Evolutionary conservation across 2,113 vertebrate genomes (phyloP), one percentile per base, ranked within the genome.

Genomic region (Ailurus styani): DNA sequence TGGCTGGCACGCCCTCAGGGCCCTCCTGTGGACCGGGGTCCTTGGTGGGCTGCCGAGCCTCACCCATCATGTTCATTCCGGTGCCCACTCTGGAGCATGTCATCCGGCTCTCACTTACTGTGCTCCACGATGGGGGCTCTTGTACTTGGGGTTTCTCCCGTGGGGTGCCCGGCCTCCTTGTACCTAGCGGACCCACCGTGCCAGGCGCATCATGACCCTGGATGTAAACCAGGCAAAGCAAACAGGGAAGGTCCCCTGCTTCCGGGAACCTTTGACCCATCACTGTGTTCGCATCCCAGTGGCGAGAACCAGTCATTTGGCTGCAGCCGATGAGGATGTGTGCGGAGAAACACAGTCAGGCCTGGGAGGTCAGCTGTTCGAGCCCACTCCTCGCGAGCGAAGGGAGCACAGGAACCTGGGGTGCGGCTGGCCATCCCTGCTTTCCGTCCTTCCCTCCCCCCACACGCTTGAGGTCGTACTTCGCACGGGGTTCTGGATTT

Each of bases 301-400:
- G 29, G 25, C 2, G 18, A 64, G 40, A 34, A 64, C 34, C 27
- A 11, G 42, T 27, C 40, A 3, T 31, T 17, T 6, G 8, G n/a
- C n/a, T 9, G 17, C 31, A 50, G 42, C 20, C 20, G 3, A 1
- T 47, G 23, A 47, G 0, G 1, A 47, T 0, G 29, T 25, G 42
- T n/a, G 29, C 60, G 2, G 21, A 87, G 47, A 40, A 52, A 18
- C 3, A 6, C 42, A 21, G 68, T 31, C 23, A 8, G 50, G 52
- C 25, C 34, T 40, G 47, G 20, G 12, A 87, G 50, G 29, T 27
- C 70, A 29, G 40, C 2, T 29, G 40, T 13, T 13, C 13, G 40
- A 50, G 37, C 6, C 12, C 7, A 0, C 15, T 6, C 40, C 29
- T 7, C 23, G 0, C 20, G 13, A 3, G 15, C 29, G 34, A 21